Evolutionary conservation across 2,888 invertebrate genomes (phyloP).

Genomic region (Abrostola triplasia): DNA sequence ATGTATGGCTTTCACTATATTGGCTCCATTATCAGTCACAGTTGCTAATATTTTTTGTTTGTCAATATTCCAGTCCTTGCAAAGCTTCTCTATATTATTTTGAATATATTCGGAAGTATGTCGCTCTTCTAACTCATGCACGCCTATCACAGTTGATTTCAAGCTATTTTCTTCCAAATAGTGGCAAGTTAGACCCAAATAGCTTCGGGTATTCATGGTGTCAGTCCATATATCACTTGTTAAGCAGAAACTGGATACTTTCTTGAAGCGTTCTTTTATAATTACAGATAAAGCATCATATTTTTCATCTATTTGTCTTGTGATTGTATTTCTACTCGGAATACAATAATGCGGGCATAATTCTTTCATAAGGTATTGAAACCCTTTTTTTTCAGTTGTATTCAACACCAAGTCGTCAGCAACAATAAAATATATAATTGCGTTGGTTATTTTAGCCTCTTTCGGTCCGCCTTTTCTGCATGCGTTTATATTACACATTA

Average conservation of each 20-base stretch:
- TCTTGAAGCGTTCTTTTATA: not conserved
- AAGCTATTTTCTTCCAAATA: slow-evolving; percentile 1
- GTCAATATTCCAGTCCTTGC: slow-evolving; percentile 5
- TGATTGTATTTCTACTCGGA: not conserved
- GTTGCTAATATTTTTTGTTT: slow-evolving; percentile 5
- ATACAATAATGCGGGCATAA: not conserved
- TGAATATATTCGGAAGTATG: not conserved
- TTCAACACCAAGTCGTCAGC: not conserved
- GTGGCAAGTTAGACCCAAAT: slow-evolving; percentile 7
- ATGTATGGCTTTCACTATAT: slow-evolving; percentile 6
- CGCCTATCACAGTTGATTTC: not conserved
- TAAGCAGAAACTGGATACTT: slow-evolving; percentile 7
- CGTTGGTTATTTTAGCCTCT: not conserved
- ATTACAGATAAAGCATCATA: not conserved
- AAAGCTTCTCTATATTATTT: not conserved
- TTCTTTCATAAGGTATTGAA: not conserved
- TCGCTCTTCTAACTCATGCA: not conserved
- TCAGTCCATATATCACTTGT: slow-evolving; percentile 9
- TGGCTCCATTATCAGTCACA: slow-evolving; percentile 8
- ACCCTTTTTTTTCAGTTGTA: not conserved
- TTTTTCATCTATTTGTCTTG: not conserved
- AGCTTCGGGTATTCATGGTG: slow-evolving; percentile 8
- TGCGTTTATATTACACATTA: not conserved
- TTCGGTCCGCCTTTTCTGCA: not conserved
- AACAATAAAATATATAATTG: not conserved